Conservation (phyloP, 92 coral and sea anemone genomes). For the Epizoanthus scotinus region DNA sequence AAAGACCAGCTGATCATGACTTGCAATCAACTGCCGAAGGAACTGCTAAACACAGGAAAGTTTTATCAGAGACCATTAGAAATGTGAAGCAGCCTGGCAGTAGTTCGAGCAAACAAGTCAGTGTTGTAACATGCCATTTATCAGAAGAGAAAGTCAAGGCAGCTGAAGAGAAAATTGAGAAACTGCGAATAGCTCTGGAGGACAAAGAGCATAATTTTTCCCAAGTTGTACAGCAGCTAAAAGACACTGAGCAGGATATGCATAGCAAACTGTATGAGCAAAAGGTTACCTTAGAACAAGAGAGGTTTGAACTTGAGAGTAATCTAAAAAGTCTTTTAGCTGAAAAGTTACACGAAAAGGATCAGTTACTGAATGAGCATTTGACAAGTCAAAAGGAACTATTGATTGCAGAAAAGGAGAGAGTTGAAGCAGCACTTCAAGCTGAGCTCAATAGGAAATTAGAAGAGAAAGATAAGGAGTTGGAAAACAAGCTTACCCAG, state of each 20-base stretch:
- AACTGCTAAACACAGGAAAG: conserved; percentile 65
- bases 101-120: conserved; percentile 50
- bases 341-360: conserved; percentile 76
- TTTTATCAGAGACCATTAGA: conserved; percentile 70
- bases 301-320: conserved; percentile 76
- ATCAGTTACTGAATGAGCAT: conserved; percentile 70
- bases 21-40: conserved; percentile 56
- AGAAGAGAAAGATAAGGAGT: conserved; percentile 91
- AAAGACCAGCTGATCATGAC: conserved; percentile 66
- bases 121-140: conserved; percentile 36
- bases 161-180: conserved; percentile 83
- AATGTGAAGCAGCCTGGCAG: conserved; percentile 42
- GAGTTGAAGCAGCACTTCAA: conserved; percentile 75
- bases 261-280: conserved; percentile 74
- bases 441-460: conserved; percentile 79
- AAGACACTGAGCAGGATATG: conserved; percentile 73
- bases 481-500: conserved; percentile 65
- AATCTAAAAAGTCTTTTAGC: conserved; percentile 67
- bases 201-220: conserved; percentile 80
- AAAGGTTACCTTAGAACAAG: conserved; percentile 77
- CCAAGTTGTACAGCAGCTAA: conserved; percentile 63
- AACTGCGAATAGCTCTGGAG: conserved; percentile 61
- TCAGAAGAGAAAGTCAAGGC: conserved; percentile 63
- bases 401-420: conserved; percentile 82
- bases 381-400: conserved; percentile 80